Percentiles rank a stretch among this genome's conserved stretches.
Conservation (phyloP, 2,797 vertebrate species). For the Microctenopoma steveboyesi region DNA sequence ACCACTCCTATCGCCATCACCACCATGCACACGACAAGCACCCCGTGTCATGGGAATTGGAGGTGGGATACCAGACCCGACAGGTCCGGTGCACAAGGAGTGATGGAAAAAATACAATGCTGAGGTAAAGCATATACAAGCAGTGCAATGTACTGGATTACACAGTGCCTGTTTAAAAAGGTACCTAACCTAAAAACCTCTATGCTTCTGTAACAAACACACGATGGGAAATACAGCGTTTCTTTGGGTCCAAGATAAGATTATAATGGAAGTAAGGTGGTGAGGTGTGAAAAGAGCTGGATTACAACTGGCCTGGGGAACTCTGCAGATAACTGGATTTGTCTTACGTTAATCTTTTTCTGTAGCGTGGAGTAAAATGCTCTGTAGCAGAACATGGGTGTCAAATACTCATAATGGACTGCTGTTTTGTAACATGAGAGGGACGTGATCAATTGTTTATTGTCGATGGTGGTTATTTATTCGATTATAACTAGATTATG, state of each 20-base stretch:
- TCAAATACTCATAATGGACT: slow-evolving; percentile 40
- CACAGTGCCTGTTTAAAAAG: slow-evolving; percentile 4
- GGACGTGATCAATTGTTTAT: slow-evolving; percentile 43
- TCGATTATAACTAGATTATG: slow-evolving; percentile 61
- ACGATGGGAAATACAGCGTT: slow-evolving; percentile 36
- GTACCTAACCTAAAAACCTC: slow-evolving; percentile 11
- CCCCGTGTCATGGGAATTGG: slow-evolving; percentile 79
- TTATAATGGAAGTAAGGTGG: slow-evolving; percentile 44
- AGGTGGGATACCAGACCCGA: slow-evolving; percentile 92
- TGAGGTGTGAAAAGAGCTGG: slow-evolving; percentile 26
- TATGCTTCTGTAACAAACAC: slow-evolving; percentile 28
- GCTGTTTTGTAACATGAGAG: slow-evolving; percentile 38
- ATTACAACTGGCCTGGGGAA: slow-evolving; percentile 21
- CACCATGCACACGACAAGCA: slow-evolving; percentile 56
- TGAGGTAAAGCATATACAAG: slow-evolving; percentile 86
- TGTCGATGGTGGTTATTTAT: slow-evolving; percentile 56
- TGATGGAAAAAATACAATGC: slow-evolving; percentile 86
- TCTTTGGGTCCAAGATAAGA: slow-evolving; percentile 41
- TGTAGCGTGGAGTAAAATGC: slow-evolving; percentile 26
- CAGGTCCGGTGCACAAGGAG: slow-evolving; percentile 89
- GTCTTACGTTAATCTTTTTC: slow-evolving; percentile 49
- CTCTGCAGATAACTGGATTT: slow-evolving; percentile 45
- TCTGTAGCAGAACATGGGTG: slow-evolving; percentile 20
- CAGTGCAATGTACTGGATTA: neutral
- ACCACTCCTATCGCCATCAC: slow-evolving; percentile 46